A percentile compares a stretch with the other conserved stretches of the same genome.
phyloP scores from a whole-genome alignment of 2,888 invertebrate genomes.

The Listrodromus nycthemerus region DNA sequence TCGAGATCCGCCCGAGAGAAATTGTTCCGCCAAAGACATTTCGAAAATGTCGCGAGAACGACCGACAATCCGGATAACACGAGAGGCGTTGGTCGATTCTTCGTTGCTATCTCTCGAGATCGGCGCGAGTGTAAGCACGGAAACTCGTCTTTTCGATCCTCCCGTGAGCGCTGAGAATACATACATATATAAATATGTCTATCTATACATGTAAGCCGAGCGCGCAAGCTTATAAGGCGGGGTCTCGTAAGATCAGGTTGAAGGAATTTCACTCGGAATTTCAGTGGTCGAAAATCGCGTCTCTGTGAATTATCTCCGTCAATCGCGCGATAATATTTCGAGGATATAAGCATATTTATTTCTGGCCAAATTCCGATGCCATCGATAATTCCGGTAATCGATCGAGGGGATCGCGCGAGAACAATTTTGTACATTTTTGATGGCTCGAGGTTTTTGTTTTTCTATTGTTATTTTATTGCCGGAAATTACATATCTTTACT shows the following conservation, averaged over 20 bases:
- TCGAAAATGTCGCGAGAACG: slow-evolving; percentile 58
- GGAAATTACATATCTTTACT: neutral
- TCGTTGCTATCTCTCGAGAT: slow-evolving; percentile 56
- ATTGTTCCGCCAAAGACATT: slow-evolving; percentile 70
- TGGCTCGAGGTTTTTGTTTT: neutral
- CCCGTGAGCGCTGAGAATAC: slow-evolving; percentile 19
- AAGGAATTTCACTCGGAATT: slow-evolving; percentile 66
- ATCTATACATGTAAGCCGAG: slow-evolving; percentile 15
- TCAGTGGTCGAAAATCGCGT: slow-evolving; percentile 40
- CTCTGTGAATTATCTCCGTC: slow-evolving; percentile 16
- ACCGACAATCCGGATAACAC: slow-evolving; percentile 47
- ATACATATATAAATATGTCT: slow-evolving; percentile 18
- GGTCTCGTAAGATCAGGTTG: slow-evolving; percentile 58
- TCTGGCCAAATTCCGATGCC: slow-evolving; percentile 8
- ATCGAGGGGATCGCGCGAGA: slow-evolving; percentile 7
- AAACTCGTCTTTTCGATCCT: slow-evolving; percentile 57
- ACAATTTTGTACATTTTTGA: neutral
- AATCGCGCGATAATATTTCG: slow-evolving; percentile 2
- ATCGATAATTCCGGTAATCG: neutral
- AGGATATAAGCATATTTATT: neutral
- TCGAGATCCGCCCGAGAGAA: slow-evolving; percentile 65
- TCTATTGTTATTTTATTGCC: neutral
- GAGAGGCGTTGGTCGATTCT: slow-evolving; percentile 64
- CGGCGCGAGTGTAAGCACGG: slow-evolving; percentile 34
- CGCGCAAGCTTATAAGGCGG: slow-evolving; percentile 60